These are phyloP conservation scores for Coreoperca whiteheadi DNA, from an alignment of 2,113 vertebrate genomes.

Conservation along the genomic window DNA sequence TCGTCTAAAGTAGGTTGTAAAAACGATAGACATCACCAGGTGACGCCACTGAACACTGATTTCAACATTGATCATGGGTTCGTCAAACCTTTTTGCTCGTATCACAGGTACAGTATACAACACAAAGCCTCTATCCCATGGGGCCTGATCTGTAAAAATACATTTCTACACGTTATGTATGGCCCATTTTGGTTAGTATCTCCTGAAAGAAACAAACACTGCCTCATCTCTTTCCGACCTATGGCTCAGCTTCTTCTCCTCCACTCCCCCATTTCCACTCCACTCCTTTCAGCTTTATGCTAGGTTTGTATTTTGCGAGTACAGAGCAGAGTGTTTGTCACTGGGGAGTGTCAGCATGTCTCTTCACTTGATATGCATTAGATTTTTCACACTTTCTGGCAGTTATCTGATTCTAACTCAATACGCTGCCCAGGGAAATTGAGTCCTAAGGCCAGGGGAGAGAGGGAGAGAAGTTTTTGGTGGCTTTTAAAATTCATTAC, in stretches of 20 bases:
- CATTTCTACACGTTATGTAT: background rate
- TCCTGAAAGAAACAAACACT: background rate
- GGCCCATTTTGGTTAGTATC: constrained; percentile 2
- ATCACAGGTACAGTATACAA: background rate
- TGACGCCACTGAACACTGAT: background rate
- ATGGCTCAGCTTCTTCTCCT: background rate
- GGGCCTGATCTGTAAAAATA: background rate
- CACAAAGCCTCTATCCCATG: background rate
- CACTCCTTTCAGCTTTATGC: constrained; percentile 55
- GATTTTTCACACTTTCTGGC: constrained; percentile 73
- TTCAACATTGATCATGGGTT: background rate
- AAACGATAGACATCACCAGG: too few relatives aligned
- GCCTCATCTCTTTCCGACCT: constrained; percentile 2
- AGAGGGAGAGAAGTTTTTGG: constrained; percentile 62
- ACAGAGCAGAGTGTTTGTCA: constrained; percentile 58
- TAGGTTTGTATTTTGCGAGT: constrained; percentile 64
- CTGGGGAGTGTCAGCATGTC: constrained; percentile 67
- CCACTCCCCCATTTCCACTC: constrained; percentile 3
- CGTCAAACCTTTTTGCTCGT: fast-evolving
- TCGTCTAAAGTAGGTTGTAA: too few relatives aligned
- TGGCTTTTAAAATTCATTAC: constrained; percentile 73
- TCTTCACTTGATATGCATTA: constrained; percentile 81
- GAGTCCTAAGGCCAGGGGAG: constrained; percentile 73
- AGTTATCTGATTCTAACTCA: constrained; percentile 80
- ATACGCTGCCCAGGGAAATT: constrained; percentile 74